Evolutionary conservation across 2,797 vertebrate species (phyloP), one percentile per base, ranked within the genome.

Genomic region (Lagothrix lagotricha): DNA sequence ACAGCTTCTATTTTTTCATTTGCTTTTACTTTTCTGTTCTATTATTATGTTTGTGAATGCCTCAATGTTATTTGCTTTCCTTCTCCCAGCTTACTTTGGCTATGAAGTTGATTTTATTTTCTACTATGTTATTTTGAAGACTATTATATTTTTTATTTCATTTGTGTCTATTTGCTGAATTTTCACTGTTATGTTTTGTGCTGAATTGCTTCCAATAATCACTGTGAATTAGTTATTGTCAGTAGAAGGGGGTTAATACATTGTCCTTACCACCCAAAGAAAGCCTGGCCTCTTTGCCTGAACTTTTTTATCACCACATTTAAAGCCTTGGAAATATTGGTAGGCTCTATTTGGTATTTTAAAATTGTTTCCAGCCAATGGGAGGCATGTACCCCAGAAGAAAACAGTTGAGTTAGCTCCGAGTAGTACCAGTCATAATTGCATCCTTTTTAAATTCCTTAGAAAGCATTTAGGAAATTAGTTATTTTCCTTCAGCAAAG

Each of bases 11-110:
- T 96, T 97, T 95, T 95, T 97, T 98, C 95, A 73, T 80, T 98
- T 98, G 98, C 98, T 98, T 96, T 93, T 79, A 36, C 98, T 98
- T 99, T 97, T 98, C 98, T 96, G 98, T 98, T 96, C 97, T n/a
- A n/a, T 99, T 98, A 79, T 97, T 36, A 72, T 67, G 33, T 98
- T 99, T 99, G 98, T 98, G 98, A 99, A 99, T 98, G 98, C 99
- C 82, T 99, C 99, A 98, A 98, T 98, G 97, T 98, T 99, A 99
- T 99, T 98, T 98, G 88, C 98, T 95, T 57, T 76, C 93, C 73
- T 92, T 92, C 46, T 88, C 96, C 88, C 95, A 85, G 77, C 33
- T 98, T 98, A 39, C 77, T 97, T 96, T 98, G 97, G 95, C 95
- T 96, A 92, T 98, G 97, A 96, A 85, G 7, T 97, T 98, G 97